Evolutionary conservation across 2,888 invertebrate genomes (phyloP).

Genomic region (Hetaerina titia): DNA sequence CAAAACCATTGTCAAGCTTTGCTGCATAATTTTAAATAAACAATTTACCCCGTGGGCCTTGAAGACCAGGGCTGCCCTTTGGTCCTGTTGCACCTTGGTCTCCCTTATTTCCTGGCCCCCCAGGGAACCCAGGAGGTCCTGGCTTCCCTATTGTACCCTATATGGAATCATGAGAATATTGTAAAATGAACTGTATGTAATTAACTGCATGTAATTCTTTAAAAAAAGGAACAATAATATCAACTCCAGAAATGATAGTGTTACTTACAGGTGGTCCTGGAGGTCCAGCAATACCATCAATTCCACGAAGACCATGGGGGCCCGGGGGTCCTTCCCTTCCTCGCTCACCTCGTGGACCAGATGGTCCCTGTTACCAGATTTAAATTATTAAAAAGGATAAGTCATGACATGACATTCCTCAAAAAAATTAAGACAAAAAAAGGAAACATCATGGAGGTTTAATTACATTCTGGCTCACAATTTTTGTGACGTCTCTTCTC

Average conservation of each 20-base stretch:
- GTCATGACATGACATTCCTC: background rate
- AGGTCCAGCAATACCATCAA: conserved; percentile 88
- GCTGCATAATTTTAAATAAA: background rate
- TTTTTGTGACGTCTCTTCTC: too few species aligned
- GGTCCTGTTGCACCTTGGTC: conserved; percentile 87
- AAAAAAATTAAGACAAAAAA: background rate
- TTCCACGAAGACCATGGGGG: conserved; percentile 87
- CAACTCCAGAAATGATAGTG: conserved; percentile 15
- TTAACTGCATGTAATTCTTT: background rate
- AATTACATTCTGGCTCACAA: too few species aligned
- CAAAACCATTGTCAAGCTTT: background rate
- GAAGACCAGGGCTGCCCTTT: conserved; percentile 89
- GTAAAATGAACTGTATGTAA: background rate
- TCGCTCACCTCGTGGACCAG: conserved; percentile 90
- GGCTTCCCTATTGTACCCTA: conserved; percentile 89
- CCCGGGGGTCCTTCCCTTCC: conserved; percentile 91
- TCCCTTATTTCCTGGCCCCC: conserved; percentile 89
- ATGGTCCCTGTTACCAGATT: conserved; percentile 82
- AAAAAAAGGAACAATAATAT: background rate
- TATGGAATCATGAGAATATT: conserved; percentile 70
- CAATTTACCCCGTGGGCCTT: conserved; percentile 84
- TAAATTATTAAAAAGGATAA: background rate
- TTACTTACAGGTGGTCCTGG: conserved; percentile 85
- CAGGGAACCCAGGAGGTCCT: conserved; percentile 92
- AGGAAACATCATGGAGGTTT: background rate